phyloP scores from a whole-genome alignment of 1,140 invertebrate genomes.

The Holcopasites calliopsidis region DNA sequence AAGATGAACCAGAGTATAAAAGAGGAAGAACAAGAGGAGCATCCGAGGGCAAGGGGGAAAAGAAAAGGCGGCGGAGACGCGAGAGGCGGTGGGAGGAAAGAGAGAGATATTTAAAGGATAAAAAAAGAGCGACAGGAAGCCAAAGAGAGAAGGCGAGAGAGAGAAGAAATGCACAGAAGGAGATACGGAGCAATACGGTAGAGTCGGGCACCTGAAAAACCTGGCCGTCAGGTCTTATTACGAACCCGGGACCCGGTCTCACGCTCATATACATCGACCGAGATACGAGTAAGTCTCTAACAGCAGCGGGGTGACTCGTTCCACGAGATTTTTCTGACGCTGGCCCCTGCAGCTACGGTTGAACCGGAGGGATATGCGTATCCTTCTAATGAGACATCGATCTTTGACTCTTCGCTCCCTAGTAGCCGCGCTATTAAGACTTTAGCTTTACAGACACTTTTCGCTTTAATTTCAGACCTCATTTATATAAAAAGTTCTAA shows the following conservation, averaged over 20 bases:
- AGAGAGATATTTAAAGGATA: slow-evolving; percentile 39
- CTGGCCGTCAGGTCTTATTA: slow-evolving; percentile 79
- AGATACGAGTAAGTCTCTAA: slow-evolving; percentile 49
- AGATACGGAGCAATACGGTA: slow-evolving; percentile 47
- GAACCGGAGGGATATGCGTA: slow-evolving; percentile 28
- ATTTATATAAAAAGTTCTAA: no score
- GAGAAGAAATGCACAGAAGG: slow-evolving; percentile 66
- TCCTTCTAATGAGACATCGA: slow-evolving; percentile 39
- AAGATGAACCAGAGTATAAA: slow-evolving; percentile 16
- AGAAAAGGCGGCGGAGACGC: not conserved
- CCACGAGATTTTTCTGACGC: slow-evolving; percentile 74
- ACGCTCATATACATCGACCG: slow-evolving; percentile 72
- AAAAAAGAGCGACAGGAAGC: slow-evolving; percentile 54
- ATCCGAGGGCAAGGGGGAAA: not conserved
- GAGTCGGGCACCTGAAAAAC: slow-evolving; percentile 70
- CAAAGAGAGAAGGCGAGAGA: slow-evolving; percentile 48
- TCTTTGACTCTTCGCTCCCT: not conserved
- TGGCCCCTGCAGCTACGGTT: slow-evolving; percentile 25
- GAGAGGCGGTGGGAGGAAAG: slow-evolving; percentile 25
- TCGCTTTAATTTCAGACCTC: no score
- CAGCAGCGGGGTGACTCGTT: slow-evolving; percentile 68
- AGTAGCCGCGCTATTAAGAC: no score
- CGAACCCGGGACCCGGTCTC: slow-evolving; percentile 75
- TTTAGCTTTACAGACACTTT: no score
- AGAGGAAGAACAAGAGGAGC: slow-evolving; percentile 5